Evolutionary conservation across 1,140 invertebrate genomes (phyloP), one percentile per base, ranked within the genome.

Genomic region (Charaxes varanes): DNA sequence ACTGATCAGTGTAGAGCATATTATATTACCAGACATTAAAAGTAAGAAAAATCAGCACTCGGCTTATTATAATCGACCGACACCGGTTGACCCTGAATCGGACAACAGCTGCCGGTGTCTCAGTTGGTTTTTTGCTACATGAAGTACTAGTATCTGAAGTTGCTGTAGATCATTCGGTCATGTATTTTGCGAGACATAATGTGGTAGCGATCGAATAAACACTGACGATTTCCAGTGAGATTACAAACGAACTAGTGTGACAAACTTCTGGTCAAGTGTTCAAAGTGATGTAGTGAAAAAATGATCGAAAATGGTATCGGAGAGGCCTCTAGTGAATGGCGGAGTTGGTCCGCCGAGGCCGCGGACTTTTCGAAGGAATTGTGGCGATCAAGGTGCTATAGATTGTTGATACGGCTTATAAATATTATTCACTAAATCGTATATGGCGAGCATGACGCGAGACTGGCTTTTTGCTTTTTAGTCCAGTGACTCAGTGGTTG

Each of bases 321-420:
- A 84, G 51, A 67, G 61, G 55, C 62, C 55, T 45, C 58, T 63
- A 45, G 50, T 68, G 54, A 66, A 62, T 41, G 65, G 67, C 43
- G 62, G 58, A 26, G 56, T 59, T 38, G 56, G 61, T 34, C 65
- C 70, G 40, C 68, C 74, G 51, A 69, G 78, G 61, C 67, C 67
- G 35, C 58, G 70, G 41, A 84, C 81, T 48, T 69, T 78, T 38
- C 72, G 84, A 36, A 66, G 79, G 57, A 82, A 83, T 50, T 81
- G 76, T 53, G 84, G 79, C 55, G 84, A 85, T 64, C 82, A 84
- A 85, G 84, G 84, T 85, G 62, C 60, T 62, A 43, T 55, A 62
- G 42, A 38, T 45, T 58, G 19, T 46, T 44, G 42, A 61, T 38
- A 53, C 19, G 43, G 37, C 22, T 37, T 41, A 28, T 31, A 42